Base-by-base conservation (phyloP, 2,888 invertebrate species). In the Lepetodrilus schrolli region DNA sequence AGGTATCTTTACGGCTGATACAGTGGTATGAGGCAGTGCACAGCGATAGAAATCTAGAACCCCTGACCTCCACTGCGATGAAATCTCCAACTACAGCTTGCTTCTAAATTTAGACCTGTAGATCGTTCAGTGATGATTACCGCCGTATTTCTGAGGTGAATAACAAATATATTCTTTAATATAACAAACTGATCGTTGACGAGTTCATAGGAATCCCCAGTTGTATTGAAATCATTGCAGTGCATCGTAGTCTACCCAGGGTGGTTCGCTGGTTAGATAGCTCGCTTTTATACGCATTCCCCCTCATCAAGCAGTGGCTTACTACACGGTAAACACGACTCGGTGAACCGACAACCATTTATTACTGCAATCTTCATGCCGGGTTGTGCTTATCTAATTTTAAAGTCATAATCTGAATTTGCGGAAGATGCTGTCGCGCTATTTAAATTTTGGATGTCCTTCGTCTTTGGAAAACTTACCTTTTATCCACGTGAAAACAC, bases 401-500 rank as follows among this genome's bases (percentile, higher is more conserved):
- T 58, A 30, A 58, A 17, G 17, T 30, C 17, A 58, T 58, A 58
- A 58, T 30, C 34, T 17, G 26, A 58, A n/a, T 17, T 34, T 58
- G 34, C 30, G 34, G 17, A 34, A 26, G 30, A 30, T 58, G 17
- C 26, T 58, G 58, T 17, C 58, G 58, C 58, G 26, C 3, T 34
- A 34, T 17, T 26, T 26, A 10, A 58, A 7, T 58, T 58, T 34
- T 58, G 26, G 58, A 1, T 7, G 58, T 68, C 47, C 43, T 68
- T 47, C 47, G 47, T 47, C n/a, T 47, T 68, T 47, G 47, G 5
- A 70, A 20, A 21, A 50, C 77, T 79, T 82, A 84, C 83, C 83
- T 82, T 80, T 80, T 80, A 75, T 83, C 82, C 83, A 85, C 84
- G 84, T 83, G 82, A 81, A 84, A 81, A 85, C 83, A 85, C 81